Percentiles rank a stretch among this genome's conserved stretches.
phyloP scores from a whole-genome alignment of 2,113 vertebrate species.

The Pagrus major region DNA sequence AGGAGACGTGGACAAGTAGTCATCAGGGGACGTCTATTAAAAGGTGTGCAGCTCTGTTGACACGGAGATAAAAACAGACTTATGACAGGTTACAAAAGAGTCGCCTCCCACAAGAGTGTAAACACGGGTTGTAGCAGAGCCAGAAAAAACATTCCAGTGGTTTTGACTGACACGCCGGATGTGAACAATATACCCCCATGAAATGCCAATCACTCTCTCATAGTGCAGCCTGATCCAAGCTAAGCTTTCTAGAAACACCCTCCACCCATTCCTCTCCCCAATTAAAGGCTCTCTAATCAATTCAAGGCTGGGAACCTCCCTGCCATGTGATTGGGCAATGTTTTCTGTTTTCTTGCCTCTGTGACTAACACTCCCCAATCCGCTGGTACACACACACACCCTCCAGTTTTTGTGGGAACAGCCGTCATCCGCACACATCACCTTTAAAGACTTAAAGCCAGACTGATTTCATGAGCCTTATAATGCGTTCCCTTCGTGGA shows the following conservation, averaged over 20 bases:
- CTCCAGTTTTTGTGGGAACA: slow-evolving; percentile 62
- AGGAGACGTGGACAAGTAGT: slow-evolving; percentile 15
- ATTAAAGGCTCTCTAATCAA: slow-evolving; percentile 68
- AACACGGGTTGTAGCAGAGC: slow-evolving; percentile 55
- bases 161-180: slow-evolving; percentile 58
- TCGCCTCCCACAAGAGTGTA: slow-evolving; percentile 44
- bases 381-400: slow-evolving; percentile 37
- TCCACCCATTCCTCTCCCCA: slow-evolving; percentile 35
- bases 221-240: slow-evolving; percentile 8
- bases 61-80: slow-evolving; percentile 51
- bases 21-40: slow-evolving; percentile 20
- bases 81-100: slow-evolving; percentile 61
- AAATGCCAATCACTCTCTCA: slow-evolving; percentile 42
- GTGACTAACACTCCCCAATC: slow-evolving; percentile 69
- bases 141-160: slow-evolving; percentile 65
- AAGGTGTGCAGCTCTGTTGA: slow-evolving; percentile 39
- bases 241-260: slow-evolving; percentile 33
- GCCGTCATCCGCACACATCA: slow-evolving; percentile 29
- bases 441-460: slow-evolving; percentile 28
- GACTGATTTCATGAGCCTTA: slow-evolving; percentile 34
- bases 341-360: slow-evolving; percentile 62
- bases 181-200: slow-evolving; percentile 54
- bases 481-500: slow-evolving; percentile 36
- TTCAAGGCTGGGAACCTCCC: slow-evolving; percentile 69
- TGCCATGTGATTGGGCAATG: slow-evolving; percentile 69